These are phyloP conservation scores for Crotalus horridus DNA, from an alignment of 2,113 vertebrate genomes.

Conservation along the genomic window DNA sequence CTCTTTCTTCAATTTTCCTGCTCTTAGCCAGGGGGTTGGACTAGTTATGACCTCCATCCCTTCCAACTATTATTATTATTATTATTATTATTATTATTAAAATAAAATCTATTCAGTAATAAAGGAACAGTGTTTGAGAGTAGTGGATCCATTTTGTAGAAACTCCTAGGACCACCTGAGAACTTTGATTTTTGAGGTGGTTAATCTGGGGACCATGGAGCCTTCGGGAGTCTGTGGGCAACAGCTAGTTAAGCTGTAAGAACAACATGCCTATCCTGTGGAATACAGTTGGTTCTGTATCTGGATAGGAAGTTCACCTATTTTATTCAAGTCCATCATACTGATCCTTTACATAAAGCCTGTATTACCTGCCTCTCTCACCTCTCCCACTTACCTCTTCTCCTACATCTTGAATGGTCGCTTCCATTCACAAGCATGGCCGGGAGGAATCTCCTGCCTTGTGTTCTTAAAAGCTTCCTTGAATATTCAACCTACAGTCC, in stretches of 20 bases:
- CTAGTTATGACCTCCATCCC: too few relatives aligned
- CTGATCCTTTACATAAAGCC: neutral
- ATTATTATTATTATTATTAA: neutral
- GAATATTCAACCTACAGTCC: neutral
- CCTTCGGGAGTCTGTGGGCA: neutral
- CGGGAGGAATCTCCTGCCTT: neutral
- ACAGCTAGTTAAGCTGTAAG: neutral
- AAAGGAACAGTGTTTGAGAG: neutral
- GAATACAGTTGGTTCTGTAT: neutral
- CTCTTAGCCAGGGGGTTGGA: too few relatives aligned
- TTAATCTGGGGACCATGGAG: neutral
- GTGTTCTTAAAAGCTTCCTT: neutral
- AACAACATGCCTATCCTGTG: neutral
- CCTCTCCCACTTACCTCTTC: neutral
- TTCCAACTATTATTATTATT: too few relatives aligned
- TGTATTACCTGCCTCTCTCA: neutral
- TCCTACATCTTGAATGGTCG: neutral
- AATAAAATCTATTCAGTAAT: neutral
- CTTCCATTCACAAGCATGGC: neutral
- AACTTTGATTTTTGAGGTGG: neutral
- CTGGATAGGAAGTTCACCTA: neutral
- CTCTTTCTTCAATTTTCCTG: too few relatives aligned
- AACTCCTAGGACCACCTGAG: neutral
- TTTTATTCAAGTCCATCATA: neutral
- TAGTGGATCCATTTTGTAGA: neutral